Evolutionary conservation across 1,140 invertebrate genomes (phyloP), one percentile per base, ranked within the genome.

Genomic region (Brachionus koreanus): DNA sequence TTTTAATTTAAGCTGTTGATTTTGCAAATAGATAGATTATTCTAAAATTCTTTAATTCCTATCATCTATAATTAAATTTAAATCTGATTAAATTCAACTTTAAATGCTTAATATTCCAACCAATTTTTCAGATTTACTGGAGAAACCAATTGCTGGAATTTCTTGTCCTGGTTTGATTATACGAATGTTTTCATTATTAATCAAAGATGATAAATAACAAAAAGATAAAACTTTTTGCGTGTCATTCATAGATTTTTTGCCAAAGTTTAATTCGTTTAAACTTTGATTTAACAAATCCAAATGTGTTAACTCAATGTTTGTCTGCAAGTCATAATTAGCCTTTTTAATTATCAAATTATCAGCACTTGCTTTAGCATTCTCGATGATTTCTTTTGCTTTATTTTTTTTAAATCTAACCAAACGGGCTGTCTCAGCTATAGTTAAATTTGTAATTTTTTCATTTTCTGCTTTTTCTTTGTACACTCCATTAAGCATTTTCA

Each of bases 191-290:
- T 74, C 39, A 29, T 74, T 74, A n/a, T 74, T 74, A 9, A 74
- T 74, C 9, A 74, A 74, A 12, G 69, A 74, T 19, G 69, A 74
- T 33, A 74, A 74, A 25, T 74, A 74, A n/a, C 69, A 74, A 46
- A 74, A 74, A 5, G 69, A 74, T 1, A 74, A 13, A 4, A 7
- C 12, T 74, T 74, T 43, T 33, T 74, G 69, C 10, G 69, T 74
- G 5, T 74, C 69, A 33, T 74, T 74, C 25, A 25, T 5, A n/a
- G 69, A 46, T 25, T 74, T 74, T 29, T n/a, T 79, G 13, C 33
- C 35, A 25, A 79, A 42, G 23, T n/a, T 13, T n/a, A 79, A 65
- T 12, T 79, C 7, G 13, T 57, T 10, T 13, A 65, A 10, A 43
- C 76, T 79, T 39, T 61, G 29, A 13, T 23, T 61, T 5, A 79